Percentiles rank a stretch among this genome's conserved stretches.
Evolutionary conservation across 2,797 vertebrate genomes (phyloP).

Genomic region (Adelosebastes latens): DNA sequence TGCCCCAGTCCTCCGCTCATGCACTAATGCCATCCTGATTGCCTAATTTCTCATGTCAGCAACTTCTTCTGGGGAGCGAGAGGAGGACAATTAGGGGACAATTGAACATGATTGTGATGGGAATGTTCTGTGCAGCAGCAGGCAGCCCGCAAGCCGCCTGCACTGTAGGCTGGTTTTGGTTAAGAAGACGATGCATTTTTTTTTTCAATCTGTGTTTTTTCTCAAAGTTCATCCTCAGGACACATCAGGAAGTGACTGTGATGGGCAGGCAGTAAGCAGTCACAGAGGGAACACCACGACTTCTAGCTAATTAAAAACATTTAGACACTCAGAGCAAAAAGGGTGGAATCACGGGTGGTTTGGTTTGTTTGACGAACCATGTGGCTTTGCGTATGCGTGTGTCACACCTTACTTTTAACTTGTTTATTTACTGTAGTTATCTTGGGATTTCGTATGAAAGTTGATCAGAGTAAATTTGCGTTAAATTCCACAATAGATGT

Average conservation of each 20-base stretch:
- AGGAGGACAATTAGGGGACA: slow-evolving; percentile 77
- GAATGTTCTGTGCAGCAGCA: slow-evolving; percentile 68
- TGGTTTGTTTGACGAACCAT: slow-evolving; percentile 64
- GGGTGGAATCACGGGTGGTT: slow-evolving; percentile 78
- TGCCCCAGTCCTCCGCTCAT: slow-evolving; percentile 62
- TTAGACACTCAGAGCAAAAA: slow-evolving; percentile 74
- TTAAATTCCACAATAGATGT: background rate
- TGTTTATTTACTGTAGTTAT: slow-evolving; percentile 43
- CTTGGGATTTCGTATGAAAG: slow-evolving; percentile 16
- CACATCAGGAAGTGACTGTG: slow-evolving; percentile 73
- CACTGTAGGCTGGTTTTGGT: slow-evolving; percentile 71
- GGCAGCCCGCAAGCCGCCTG: slow-evolving; percentile 56
- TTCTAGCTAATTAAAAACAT: slow-evolving; percentile 84
- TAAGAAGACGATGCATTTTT: slow-evolving; percentile 65
- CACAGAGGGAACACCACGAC: slow-evolving; percentile 73
- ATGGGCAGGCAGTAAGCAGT: slow-evolving; percentile 76
- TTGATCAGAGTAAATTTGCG: background rate
- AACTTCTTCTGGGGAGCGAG: slow-evolving; percentile 73
- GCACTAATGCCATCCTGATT: slow-evolving; percentile 79
- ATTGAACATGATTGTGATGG: slow-evolving; percentile 73
- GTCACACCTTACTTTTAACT: slow-evolving; percentile 58
- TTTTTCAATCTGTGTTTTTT: slow-evolving; percentile 32
- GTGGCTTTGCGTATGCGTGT: slow-evolving; percentile 54
- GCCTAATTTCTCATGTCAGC: slow-evolving; percentile 83
- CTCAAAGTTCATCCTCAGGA: slow-evolving; percentile 76